A percentile compares a stretch with the other conserved stretches of the same genome.
Evolutionary conservation across 1,140 invertebrate species (phyloP).

Genomic region (Conus betulinus): DNA sequence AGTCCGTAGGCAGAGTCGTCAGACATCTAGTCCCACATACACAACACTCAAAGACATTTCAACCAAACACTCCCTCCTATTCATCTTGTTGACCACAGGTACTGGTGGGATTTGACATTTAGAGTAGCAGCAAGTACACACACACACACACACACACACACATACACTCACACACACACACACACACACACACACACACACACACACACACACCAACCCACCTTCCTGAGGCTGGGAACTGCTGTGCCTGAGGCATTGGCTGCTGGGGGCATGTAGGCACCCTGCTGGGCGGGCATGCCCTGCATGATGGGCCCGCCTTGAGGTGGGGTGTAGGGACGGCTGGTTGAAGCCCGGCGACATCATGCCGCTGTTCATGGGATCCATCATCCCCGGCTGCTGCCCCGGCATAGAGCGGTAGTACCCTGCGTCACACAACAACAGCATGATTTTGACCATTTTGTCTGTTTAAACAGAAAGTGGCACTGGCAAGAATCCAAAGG

Average conservation of each 20-base stretch:
- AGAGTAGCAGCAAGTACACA: too few species aligned
- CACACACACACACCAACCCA: neutral
- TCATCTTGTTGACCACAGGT: too few species aligned
- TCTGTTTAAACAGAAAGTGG: neutral
- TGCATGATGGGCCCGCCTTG: conserved; percentile 74
- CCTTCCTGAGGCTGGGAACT: conserved; percentile 53
- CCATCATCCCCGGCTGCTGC: conserved; percentile 60
- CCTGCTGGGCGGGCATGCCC: conserved; percentile 64
- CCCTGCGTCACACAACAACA: conserved; percentile 30
- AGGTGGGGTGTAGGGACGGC: conserved; percentile 58
- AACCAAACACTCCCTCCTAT: too few species aligned
- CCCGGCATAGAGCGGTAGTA: conserved; percentile 54
- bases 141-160: too few species aligned
- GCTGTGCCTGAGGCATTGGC: conserved; percentile 50
- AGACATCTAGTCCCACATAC: too few species aligned
- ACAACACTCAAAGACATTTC: too few species aligned
- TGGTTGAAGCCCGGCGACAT: conserved; percentile 66
- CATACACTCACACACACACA: too few species aligned
- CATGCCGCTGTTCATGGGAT: conserved; percentile 61
- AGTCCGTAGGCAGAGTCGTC: too few species aligned
- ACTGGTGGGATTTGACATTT: too few species aligned
- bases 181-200: neutral
- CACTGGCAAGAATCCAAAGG: neutral
- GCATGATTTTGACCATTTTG: neutral
- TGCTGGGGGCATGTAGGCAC: conserved; percentile 79